phyloP scores from a whole-genome alignment of 2,113 vertebrate genomes.

The Anarhynchus alexandrinus region DNA sequence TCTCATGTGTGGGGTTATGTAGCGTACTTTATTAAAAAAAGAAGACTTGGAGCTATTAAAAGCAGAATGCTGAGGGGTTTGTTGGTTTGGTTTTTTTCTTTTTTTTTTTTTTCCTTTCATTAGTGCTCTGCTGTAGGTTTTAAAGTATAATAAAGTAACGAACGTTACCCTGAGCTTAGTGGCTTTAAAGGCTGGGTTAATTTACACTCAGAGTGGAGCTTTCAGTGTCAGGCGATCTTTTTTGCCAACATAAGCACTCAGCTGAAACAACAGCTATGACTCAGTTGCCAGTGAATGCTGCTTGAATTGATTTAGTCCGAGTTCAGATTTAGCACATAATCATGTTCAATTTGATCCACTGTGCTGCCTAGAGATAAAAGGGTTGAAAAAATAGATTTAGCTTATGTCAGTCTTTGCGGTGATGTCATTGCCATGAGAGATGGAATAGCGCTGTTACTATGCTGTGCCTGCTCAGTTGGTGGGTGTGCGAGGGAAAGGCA shows the following conservation, averaged over 20 bases:
- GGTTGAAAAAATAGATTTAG: slow-evolving; percentile 65
- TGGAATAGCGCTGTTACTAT: slow-evolving; percentile 51
- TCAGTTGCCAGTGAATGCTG: slow-evolving; percentile 71
- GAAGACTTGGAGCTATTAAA: neutral
- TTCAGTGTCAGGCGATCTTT: slow-evolving; percentile 32
- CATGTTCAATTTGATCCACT: slow-evolving; percentile 80
- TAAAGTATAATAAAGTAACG: neutral
- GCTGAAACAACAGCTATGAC: slow-evolving; percentile 74
- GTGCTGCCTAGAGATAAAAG: slow-evolving; percentile 80
- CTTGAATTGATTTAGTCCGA: slow-evolving; percentile 76
- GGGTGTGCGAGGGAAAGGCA: slow-evolving; percentile 37
- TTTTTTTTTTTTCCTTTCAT: neutral
- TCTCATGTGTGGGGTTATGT: neutral
- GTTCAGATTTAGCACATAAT: slow-evolving; percentile 83
- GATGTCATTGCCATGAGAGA: slow-evolving; percentile 82
- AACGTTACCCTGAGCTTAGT: neutral
- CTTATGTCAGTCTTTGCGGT: slow-evolving; percentile 77
- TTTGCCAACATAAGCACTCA: slow-evolving; percentile 68
- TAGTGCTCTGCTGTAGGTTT: neutral
- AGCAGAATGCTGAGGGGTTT: neutral
- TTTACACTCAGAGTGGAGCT: slow-evolving; percentile 5
- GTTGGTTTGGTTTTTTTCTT: neutral
- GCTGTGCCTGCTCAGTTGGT: slow-evolving; percentile 63
- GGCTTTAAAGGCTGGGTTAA: slow-evolving; percentile 26
- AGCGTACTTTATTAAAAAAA: neutral